Percentiles rank a stretch among this genome's conserved stretches.
Evolutionary conservation across 1,140 invertebrate species (phyloP).

Genomic region (Contarinia nasturtii): DNA sequence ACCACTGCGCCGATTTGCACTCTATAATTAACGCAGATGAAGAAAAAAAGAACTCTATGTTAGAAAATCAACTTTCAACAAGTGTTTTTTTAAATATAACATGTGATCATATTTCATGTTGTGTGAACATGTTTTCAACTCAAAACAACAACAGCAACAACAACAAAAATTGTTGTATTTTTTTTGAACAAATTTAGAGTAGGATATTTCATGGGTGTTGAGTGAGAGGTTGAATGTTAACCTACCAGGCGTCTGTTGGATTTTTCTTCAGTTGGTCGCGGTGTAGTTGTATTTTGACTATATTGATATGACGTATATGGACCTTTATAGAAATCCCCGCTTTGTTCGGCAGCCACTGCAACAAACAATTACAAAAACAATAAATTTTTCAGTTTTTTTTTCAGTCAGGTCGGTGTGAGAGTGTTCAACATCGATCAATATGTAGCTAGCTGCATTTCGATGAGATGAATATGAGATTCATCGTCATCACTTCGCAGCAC

Average conservation of each 20-base stretch:
- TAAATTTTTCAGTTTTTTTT: neutral
- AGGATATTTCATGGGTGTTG: constrained; percentile 2
- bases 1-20: constrained; percentile 44
- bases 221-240: constrained; percentile 19
- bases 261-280: constrained; percentile 27
- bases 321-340: constrained; percentile 66
- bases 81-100: no score
- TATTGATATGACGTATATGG: constrained; percentile 32
- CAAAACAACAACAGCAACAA: neutral
- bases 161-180: neutral
- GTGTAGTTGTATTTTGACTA: constrained; percentile 16
- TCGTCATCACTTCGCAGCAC: no score
- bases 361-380: constrained; percentile 1
- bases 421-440: no score
- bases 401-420: neutral
- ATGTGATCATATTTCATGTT: no score
- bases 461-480: no score
- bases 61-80: no score
- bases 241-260: constrained; percentile 46
- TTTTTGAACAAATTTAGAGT: neutral
- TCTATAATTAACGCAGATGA: constrained; percentile 9
- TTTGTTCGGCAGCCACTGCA: constrained; percentile 58
- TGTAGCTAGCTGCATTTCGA: no score
- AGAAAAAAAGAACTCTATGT: no score
- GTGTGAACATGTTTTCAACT: no score